Evolutionary conservation across 1,140 invertebrate genomes (phyloP), one percentile per base, ranked within the genome.

Genomic region (Lasioglossum albipes): DNA sequence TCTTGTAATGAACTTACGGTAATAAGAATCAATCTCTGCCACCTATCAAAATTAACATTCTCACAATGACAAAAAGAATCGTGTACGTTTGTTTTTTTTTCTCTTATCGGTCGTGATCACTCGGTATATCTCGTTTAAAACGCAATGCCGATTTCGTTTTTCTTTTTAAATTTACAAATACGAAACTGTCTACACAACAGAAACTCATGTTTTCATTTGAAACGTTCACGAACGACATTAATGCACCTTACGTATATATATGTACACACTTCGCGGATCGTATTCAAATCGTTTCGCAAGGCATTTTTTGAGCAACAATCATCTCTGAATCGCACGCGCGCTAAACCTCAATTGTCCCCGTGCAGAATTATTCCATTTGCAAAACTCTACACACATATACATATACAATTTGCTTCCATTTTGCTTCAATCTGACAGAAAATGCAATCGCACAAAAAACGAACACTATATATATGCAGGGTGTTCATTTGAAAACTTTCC

Each of bases 221-320:
- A 27, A 85, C 75, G 78, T 72, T 76, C 67, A 73, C 83, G 84
- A 86, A 79, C 73, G 84, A 86, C 82, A 85, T 83, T 82, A 85
- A 85, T 86, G 82, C 82, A 85, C 64, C 76, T 83, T 86, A 85
- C 62, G 45, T 36, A 36, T 49, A 64, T 71, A 54, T 86, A 86
- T 86, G 85, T 86, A 86, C 85, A 86, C 59, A 82, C 64, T 79
- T 85, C 68, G 41, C 73, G 78, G 84, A 86, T 86, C 85, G 62
- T 68, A 85, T 86, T 65, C 85, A 85, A 86, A 85, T 86, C 85
- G 76, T 86, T 77, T 80, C 82, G 80, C 31, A 86, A 86, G 85
- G 85, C 85, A 86, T 80, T 69, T 81, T 85, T 86, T 86, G 85
- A 86, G 84, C 85, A 85, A 81, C 68, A 75, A n/a, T 77, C 79